phyloP scores from a whole-genome alignment of 2,888 invertebrate genomes.

The Eudemis profundana region DNA sequence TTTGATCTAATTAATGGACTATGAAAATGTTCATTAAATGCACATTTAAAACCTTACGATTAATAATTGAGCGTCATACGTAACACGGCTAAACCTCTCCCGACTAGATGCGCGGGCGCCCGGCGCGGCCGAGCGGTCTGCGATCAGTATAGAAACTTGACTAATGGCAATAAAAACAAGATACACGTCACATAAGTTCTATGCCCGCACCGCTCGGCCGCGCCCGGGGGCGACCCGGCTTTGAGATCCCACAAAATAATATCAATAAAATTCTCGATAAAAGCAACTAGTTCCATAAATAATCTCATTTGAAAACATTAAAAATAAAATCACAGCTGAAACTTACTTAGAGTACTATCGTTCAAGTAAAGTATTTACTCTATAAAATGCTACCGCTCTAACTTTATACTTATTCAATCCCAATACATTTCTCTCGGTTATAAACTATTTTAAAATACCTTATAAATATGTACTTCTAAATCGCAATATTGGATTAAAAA shows the following conservation, averaged over 20 bases:
- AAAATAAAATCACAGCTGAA: constrained; percentile 54
- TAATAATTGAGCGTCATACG: constrained; percentile 77
- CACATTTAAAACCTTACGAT: constrained; percentile 55
- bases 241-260: constrained; percentile 39
- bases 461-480: constrained; percentile 52
- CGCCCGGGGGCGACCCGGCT: too few relatives aligned
- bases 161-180: neutral
- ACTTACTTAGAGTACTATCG: constrained; percentile 34
- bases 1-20: constrained; percentile 72
- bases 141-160: too few relatives aligned
- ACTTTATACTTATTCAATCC: constrained; percentile 55
- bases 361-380: constrained; percentile 37
- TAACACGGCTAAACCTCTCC: constrained; percentile 61
- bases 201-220: too few relatives aligned
- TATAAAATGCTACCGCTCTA: constrained; percentile 45
- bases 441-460: constrained; percentile 55
- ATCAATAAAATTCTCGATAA: constrained; percentile 40
- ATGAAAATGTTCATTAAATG: constrained; percentile 57
- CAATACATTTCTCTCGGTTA: constrained; percentile 57
- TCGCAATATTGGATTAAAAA: constrained; percentile 57
- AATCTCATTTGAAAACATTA: constrained; percentile 46
- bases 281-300: constrained; percentile 47
- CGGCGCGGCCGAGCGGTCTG: neutral
- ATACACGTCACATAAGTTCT: too few relatives aligned
- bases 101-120: constrained; percentile 48